Evolutionary conservation across 2,797 vertebrate genomes (phyloP).

Genomic region (Gadopsis marmoratus): DNA sequence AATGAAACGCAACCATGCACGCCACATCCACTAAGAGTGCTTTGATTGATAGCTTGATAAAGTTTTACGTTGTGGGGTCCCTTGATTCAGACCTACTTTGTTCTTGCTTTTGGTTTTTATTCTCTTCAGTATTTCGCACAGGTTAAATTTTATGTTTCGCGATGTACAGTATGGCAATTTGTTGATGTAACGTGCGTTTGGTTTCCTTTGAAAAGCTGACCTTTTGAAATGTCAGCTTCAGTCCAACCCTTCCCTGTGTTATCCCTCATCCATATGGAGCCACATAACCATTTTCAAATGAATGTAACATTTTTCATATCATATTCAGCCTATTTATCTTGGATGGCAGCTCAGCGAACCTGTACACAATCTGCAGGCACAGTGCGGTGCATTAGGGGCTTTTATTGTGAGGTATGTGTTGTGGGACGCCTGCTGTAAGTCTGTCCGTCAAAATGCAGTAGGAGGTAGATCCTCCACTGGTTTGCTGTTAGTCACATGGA

Average conservation of each 20-base stretch:
- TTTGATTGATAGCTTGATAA: not conserved
- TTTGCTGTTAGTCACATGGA: not conserved
- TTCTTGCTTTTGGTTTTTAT: not conserved
- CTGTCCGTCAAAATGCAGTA: conserved; percentile 6
- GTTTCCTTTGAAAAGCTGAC: conserved; percentile 19
- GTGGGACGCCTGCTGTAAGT: not conserved
- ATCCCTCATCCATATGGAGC: not conserved
- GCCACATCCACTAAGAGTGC: not conserved
- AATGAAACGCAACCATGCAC: not conserved
- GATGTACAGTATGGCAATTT: conserved; percentile 5
- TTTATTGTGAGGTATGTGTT: not conserved
- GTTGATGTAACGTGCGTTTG: not conserved
- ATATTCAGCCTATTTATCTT: conserved; percentile 15
- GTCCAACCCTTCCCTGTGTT: conserved; percentile 8
- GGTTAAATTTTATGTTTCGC: not conserved
- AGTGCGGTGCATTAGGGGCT: not conserved
- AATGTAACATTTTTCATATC: conserved; percentile 1
- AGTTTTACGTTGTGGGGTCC: not conserved
- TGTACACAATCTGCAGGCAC: not conserved
- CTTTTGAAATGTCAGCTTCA: conserved; percentile 32
- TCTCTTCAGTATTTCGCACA: not conserved
- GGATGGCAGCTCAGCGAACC: not conserved
- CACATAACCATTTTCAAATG: not conserved
- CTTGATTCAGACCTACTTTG: not conserved
- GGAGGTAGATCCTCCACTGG: not conserved